A percentile compares a stretch with the other conserved stretches of the same genome.
phyloP scores from a whole-genome alignment of 2,797 vertebrate genomes.

The Orestias chungarensis region DNA sequence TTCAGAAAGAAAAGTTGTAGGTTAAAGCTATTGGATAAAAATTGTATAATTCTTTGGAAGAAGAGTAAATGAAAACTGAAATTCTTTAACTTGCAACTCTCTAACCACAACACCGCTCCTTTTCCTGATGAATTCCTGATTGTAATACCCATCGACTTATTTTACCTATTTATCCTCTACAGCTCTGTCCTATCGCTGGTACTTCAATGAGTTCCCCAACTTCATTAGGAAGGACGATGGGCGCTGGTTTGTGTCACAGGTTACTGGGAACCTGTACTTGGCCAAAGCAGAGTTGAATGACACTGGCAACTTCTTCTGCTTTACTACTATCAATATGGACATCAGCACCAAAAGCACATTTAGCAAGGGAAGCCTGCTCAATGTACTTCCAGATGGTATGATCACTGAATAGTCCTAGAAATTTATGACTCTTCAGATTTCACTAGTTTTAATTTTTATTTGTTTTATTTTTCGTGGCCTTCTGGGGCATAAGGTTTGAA shows the following conservation, averaged over 20 bases:
- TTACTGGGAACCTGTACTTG: slow-evolving; percentile 92
- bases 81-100: background rate
- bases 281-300: slow-evolving; percentile 88
- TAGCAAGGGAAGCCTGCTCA: slow-evolving; percentile 90
- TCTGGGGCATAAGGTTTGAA: too few species aligned
- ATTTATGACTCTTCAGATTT: background rate
- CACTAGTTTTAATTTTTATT: background rate
- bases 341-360: slow-evolving; percentile 96
- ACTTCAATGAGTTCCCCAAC: slow-evolving; percentile 93
- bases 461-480: too few species aligned
- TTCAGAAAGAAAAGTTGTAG: background rate
- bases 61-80: background rate
- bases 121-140: background rate
- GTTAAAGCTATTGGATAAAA: background rate
- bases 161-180: slow-evolving; percentile 1
- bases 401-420: background rate
- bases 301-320: slow-evolving; percentile 91
- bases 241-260: slow-evolving; percentile 93
- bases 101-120: background rate
- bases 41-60: background rate
- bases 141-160: background rate
- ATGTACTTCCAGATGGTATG: slow-evolving; percentile 86
- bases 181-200: slow-evolving; percentile 96
- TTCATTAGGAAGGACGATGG: slow-evolving; percentile 85
- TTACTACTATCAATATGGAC: slow-evolving; percentile 93